Evolutionary conservation across 1,140 invertebrate genomes (phyloP), one percentile per base, ranked within the genome.

Genomic region (Ectropis grisescens): DNA sequence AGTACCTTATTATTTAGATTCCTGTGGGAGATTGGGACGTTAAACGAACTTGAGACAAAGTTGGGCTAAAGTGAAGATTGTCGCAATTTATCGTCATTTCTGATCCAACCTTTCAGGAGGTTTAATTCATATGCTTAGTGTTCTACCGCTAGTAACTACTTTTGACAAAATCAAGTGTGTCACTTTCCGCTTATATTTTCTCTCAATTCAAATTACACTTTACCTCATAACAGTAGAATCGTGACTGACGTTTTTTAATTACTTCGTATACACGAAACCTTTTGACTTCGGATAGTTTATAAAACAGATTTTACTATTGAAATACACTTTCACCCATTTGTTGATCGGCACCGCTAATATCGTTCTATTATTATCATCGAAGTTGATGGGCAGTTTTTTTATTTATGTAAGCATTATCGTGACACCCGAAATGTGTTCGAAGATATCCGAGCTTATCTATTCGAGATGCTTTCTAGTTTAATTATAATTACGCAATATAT

Each of bases 291-390:
- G 39, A 40, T 66, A 53, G 45, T 51, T 50, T 62, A 52, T 54
- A 58, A 57, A 44, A n/a, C n/a, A n/a, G n/a, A n/a, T n/a, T 50
- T 48, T 57, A 35, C 42, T 48, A 65, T 62, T 61, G 57, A 66
- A 69, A 65, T 61, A 59, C 51, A 66, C 68, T 72, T 72, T 72
- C 68, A 61, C 67, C 41, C 57, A 55, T 67, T 64, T 61, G 52
- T 52, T 56, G 48, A 54, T 51, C 41, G 39, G 34, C 10, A 13
- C 24, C 26, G 37, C 29, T 37, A 40, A 54, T 43, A n/a, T n/a
- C n/a, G n/a, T 68, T 64, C 51, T 41, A 33, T 67, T 50, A 52
- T 4, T 58, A 64, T 58, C 55, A 57, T 58, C 39, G 50, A 65
- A 66, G 68, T 68, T 58, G 47, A 61, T 60, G 64, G 47, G 40